Percentiles rank a stretch among this genome's conserved stretches.
phyloP scores from a whole-genome alignment of 2,797 vertebrate genomes.

The Danio albolineatus region DNA sequence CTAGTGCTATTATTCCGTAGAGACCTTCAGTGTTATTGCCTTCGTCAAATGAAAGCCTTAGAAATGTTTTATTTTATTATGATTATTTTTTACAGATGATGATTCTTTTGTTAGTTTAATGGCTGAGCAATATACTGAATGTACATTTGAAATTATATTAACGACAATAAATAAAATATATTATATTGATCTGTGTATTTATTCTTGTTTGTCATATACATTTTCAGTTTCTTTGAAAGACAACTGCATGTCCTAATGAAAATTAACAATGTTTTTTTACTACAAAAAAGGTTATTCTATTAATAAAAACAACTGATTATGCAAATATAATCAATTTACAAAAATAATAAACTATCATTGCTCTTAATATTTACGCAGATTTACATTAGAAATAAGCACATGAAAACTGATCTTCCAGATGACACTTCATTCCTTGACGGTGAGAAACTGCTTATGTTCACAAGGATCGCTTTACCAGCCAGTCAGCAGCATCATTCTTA shows the following conservation, averaged over 20 bases:
- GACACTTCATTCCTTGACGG: not conserved
- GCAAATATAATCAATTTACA: too few relatives aligned
- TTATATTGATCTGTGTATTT: not conserved
- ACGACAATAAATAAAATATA: conserved; percentile 29
- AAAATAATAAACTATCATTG: not conserved
- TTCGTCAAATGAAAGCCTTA: conserved; percentile 33
- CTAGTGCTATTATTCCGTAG: conserved; percentile 17
- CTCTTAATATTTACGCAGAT: not conserved
- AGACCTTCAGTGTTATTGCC: conserved; percentile 26
- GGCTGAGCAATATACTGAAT: conserved; percentile 28
- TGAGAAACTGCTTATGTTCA: conserved; percentile 29
- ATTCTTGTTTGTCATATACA: not conserved
- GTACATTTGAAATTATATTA: conserved; percentile 26
- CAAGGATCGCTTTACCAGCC: conserved; percentile 7
- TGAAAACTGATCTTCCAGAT: not conserved
- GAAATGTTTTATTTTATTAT: not conserved
- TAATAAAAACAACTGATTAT: too few relatives aligned
- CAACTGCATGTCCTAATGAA: too few relatives aligned
- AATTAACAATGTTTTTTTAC: too few relatives aligned
- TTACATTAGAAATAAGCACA: not conserved
- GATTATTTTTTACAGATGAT: conserved; percentile 2
- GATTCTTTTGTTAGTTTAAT: conserved; percentile 11
- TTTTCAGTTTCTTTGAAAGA: not conserved
- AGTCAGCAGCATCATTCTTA: conserved; percentile 24
- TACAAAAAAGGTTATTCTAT: too few relatives aligned